Percentiles rank a stretch among this genome's conserved stretches.
phyloP scores from a whole-genome alignment of 1,140 invertebrate species.

The Eurosta solidaginis region DNA sequence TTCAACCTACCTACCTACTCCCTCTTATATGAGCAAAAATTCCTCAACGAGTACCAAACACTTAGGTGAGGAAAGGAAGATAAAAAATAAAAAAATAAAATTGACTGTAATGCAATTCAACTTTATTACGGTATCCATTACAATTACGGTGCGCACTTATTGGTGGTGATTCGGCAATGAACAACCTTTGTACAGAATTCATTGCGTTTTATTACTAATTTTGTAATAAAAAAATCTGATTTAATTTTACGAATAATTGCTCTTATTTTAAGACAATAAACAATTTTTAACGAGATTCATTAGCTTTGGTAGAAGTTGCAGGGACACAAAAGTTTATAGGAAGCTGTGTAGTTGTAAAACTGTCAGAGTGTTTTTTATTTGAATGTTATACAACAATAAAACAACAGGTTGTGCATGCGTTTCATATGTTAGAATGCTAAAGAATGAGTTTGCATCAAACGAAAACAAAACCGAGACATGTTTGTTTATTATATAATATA shows the following conservation, averaged over 20 bases:
- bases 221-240: slow-evolving; percentile 1
- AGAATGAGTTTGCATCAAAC: too few relatives aligned
- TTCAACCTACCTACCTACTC: too few relatives aligned
- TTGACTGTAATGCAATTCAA: too few relatives aligned
- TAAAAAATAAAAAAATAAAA: too few relatives aligned
- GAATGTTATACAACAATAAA: not conserved
- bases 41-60: too few relatives aligned
- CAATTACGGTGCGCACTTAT: too few relatives aligned
- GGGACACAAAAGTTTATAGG: not conserved
- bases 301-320: not conserved
- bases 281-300: not conserved
- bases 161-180: not conserved
- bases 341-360: not conserved
- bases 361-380: not conserved
- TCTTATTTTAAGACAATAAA: not conserved
- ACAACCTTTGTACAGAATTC: not conserved
- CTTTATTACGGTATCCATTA: too few relatives aligned
- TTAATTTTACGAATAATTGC: slow-evolving; percentile 12
- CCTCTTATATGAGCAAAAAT: too few relatives aligned
- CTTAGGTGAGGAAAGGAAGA: too few relatives aligned
- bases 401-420: too few relatives aligned
- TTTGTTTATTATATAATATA: not conserved
- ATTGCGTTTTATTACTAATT: not conserved
- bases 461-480: too few relatives aligned
- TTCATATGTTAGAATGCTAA: too few relatives aligned